phyloP scores from a whole-genome alignment of 2,113 vertebrate genomes.

The Papio anubis region DNA sequence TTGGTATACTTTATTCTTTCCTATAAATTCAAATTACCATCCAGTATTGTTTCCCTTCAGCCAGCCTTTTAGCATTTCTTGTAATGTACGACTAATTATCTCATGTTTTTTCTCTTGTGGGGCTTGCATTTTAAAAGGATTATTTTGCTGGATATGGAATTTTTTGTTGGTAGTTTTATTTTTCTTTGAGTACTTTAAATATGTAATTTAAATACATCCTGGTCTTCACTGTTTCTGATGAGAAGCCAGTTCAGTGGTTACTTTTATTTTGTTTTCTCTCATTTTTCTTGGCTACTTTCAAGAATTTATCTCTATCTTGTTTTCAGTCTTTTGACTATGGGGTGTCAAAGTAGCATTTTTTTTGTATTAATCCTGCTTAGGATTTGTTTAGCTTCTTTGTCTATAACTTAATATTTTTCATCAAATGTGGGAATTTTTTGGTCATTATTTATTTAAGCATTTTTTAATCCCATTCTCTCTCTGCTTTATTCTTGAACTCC shows the following conservation, averaged over 20 bases:
- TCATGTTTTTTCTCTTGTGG: neutral
- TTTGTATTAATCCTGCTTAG: neutral
- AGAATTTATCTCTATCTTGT: neutral
- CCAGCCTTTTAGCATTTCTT: neutral
- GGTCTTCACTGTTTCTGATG: neutral
- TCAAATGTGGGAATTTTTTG: neutral
- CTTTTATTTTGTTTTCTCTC: neutral
- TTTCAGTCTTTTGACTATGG: neutral
- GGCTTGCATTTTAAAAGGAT: neutral
- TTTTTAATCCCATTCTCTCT: neutral
- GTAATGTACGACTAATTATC: neutral
- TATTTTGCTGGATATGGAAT: neutral
- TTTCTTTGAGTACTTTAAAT: neutral
- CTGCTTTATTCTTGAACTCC: neutral
- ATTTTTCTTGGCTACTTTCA: neutral
- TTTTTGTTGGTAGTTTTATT: neutral
- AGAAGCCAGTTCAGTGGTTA: neutral
- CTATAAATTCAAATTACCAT: neutral
- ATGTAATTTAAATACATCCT: neutral
- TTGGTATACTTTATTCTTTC: neutral
- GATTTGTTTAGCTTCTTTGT: neutral
- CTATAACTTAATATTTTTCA: neutral
- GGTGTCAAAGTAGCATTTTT: neutral
- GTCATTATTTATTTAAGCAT: neutral
- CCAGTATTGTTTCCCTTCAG: neutral